phyloP scores from a whole-genome alignment of 2,797 vertebrate genomes.

The Pantherophis vulpinus region DNA sequence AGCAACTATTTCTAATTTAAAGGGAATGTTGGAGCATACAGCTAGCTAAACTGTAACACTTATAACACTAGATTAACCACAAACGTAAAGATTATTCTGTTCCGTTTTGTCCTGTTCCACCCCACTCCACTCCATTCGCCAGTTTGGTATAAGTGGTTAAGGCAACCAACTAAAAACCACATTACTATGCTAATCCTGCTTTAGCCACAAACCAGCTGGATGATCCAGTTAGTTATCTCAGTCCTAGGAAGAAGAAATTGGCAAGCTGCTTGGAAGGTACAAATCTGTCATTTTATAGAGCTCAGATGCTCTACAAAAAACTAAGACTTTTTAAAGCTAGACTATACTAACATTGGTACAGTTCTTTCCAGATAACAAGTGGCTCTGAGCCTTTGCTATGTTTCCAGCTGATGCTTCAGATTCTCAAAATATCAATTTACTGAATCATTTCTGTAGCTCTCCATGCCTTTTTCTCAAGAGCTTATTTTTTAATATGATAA shows the following conservation, averaged over 20 bases:
- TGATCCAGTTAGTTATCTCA: not conserved
- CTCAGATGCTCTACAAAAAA: not conserved
- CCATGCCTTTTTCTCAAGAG: not conserved
- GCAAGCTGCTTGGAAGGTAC: not conserved
- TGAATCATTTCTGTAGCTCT: not conserved
- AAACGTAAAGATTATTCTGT: not conserved
- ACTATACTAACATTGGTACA: not conserved
- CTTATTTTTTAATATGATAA: slow-evolving; percentile 1
- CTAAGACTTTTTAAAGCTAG: not conserved
- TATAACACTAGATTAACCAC: not conserved
- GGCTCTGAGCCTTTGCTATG: not conserved
- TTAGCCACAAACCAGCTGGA: not conserved
- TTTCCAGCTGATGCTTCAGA: not conserved
- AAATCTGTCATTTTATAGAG: not conserved
- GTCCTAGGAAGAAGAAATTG: not conserved
- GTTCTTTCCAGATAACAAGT: not conserved
- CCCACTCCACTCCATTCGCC: not conserved
- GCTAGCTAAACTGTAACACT: not conserved
- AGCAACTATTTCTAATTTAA: not conserved
- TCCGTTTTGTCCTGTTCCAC: no score
- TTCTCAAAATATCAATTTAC: not conserved
- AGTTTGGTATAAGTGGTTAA: not conserved
- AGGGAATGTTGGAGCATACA: not conserved
- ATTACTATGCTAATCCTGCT: not conserved
- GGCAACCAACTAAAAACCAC: not conserved